Evolutionary conservation across 1,140 invertebrate genomes (phyloP).

Genomic region (Eupristina koningsbergeri): DNA sequence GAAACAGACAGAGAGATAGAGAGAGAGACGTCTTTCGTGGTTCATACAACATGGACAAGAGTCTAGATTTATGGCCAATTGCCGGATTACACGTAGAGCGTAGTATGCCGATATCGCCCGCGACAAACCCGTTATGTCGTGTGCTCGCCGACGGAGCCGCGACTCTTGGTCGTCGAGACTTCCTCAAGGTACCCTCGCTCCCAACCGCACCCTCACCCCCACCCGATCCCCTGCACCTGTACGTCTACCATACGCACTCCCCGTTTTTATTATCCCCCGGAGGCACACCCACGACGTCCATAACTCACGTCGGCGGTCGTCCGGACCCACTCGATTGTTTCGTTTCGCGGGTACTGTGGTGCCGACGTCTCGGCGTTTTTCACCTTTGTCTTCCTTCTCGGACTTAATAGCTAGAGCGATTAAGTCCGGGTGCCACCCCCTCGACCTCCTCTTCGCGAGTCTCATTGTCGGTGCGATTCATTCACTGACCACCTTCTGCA

Average conservation of each 20-base stretch:
- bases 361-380: neutral
- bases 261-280: slow-evolving; percentile 1
- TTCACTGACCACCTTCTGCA: neutral
- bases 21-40: slow-evolving; percentile 31
- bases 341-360: neutral
- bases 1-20: too few species aligned
- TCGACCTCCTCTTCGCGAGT: neutral
- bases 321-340: neutral
- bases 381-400: slow-evolving; percentile 1
- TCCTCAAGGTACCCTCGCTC: too few species aligned
- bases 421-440: neutral
- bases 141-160: slow-evolving; percentile 22
- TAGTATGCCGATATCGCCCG: slow-evolving; percentile 33
- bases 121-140: slow-evolving; percentile 48
- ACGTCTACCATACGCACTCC: neutral
- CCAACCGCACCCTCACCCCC: neutral
- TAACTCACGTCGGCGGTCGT: slow-evolving; percentile 35
- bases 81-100: slow-evolving; percentile 56
- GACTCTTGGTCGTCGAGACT: too few species aligned
- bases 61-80: slow-evolving; percentile 65
- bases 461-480: neutral
- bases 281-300: slow-evolving; percentile 50
- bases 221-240: neutral
- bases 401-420: neutral
- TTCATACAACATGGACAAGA: slow-evolving; percentile 51